A percentile compares a stretch with the other conserved stretches of the same genome.
phyloP scores from a whole-genome alignment of 2,888 invertebrate species.

The Drosophila fungiperda region DNA sequence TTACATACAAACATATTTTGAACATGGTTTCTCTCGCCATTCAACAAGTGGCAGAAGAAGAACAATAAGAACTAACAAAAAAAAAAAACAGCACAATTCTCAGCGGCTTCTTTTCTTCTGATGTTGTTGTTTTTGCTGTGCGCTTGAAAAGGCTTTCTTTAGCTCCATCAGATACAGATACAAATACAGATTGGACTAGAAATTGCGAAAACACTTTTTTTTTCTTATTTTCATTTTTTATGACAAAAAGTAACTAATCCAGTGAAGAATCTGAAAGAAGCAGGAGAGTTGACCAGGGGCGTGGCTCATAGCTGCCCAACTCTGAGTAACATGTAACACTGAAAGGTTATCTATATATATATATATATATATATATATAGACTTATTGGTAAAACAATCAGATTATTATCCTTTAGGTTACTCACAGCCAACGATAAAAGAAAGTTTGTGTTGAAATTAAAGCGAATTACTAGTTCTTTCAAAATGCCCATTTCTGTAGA shows the following conservation, averaged over 20 bases:
- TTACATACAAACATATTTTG: slow-evolving; percentile 7
- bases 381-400: neutral
- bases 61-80: neutral
- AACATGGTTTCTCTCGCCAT: slow-evolving; percentile 15
- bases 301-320: neutral
- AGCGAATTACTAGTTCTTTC: neutral
- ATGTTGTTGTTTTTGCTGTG: neutral
- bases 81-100: slow-evolving; percentile 15
- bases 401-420: neutral
- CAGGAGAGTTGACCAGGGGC: neutral
- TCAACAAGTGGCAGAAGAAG: slow-evolving; percentile 13
- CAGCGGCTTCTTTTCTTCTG: slow-evolving; percentile 22
- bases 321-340: neutral
- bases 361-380: neutral
- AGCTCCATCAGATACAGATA: slow-evolving; percentile 8
- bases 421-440: neutral
- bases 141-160: slow-evolving; percentile 19
- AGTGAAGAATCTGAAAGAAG: neutral
- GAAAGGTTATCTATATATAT: neutral
- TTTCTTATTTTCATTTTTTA: neutral
- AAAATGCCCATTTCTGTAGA: neutral
- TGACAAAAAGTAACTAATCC: neutral
- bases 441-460: slow-evolving; percentile 1
- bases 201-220: slow-evolving; percentile 2
- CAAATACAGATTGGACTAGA: slow-evolving; percentile 22